Percentiles rank a stretch among this genome's conserved stretches.
These are phyloP conservation scores for Hypotaenidia okinawae DNA, from an alignment of 2,797 vertebrate genomes.

Conservation along the genomic window DNA sequence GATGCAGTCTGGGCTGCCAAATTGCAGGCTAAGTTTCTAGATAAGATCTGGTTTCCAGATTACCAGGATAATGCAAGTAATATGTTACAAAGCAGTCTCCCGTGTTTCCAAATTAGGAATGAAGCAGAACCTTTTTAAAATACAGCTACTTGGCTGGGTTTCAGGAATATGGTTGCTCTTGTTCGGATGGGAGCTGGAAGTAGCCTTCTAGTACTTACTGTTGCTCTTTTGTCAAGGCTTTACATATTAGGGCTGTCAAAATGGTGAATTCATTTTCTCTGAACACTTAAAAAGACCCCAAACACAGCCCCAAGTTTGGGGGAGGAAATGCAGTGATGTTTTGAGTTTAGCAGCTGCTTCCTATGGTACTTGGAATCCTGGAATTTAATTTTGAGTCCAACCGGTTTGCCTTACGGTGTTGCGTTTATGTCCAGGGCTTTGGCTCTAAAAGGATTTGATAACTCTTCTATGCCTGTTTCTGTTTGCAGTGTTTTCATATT, in stretches of 20 bases:
- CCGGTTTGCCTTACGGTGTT: neutral
- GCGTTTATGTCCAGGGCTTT: neutral
- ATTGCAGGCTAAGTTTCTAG: neutral
- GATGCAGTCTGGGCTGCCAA: neutral
- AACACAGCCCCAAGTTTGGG: neutral
- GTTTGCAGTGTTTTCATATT: slow-evolving; percentile 14
- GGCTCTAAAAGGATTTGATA: neutral
- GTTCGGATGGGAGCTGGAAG: neutral
- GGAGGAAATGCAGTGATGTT: neutral
- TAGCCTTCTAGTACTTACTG: neutral
- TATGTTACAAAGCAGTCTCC: neutral
- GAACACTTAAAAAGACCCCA: neutral
- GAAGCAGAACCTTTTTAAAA: neutral
- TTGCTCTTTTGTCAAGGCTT: neutral
- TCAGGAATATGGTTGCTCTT: neutral
- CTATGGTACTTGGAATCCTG: neutral
- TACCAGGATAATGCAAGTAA: neutral
- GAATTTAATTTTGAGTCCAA: neutral
- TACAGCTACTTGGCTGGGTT: neutral
- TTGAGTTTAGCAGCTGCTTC: neutral
- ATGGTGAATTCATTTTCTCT: neutral
- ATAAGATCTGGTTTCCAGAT: neutral
- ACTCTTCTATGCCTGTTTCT: neutral
- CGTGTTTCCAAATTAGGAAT: slow-evolving; percentile 10
- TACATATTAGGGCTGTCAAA: neutral